Percentiles rank a stretch among this genome's conserved stretches.
phyloP scores from a whole-genome alignment of 2,113 vertebrate species.

The Salvelinus sp. region DNA sequence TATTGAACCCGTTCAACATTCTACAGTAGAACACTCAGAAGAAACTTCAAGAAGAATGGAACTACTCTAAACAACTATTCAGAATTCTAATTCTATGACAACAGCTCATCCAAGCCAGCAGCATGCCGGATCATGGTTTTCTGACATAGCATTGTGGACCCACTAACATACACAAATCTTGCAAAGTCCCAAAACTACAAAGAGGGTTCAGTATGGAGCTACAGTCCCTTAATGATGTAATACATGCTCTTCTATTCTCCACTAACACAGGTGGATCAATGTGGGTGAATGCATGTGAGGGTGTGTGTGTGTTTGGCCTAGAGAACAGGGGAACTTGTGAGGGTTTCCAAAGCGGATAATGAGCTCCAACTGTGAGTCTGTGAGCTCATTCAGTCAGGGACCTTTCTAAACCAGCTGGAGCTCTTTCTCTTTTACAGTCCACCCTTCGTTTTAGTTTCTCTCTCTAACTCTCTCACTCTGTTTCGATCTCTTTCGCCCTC shows the following conservation, averaged over 20 bases:
- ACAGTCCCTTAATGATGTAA: neutral
- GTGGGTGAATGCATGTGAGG: constrained; percentile 11
- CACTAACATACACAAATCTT: too few species aligned
- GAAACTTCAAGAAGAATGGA: too few species aligned
- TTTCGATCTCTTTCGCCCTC: neutral
- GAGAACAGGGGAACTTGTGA: constrained; percentile 35
- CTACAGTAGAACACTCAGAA: too few species aligned
- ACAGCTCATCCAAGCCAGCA: too few species aligned
- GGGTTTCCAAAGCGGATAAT: constrained; percentile 28
- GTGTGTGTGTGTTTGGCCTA: neutral
- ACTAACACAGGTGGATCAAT: neutral
- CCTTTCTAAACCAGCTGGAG: constrained; percentile 8
- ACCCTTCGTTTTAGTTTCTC: neutral
- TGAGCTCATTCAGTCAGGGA: constrained; percentile 36
- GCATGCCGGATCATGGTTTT: too few species aligned
- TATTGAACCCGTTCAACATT: too few species aligned
- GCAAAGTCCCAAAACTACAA: too few species aligned
- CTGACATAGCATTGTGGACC: too few species aligned
- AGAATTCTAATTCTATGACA: too few species aligned
- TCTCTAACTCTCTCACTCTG: neutral
- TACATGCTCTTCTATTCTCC: neutral
- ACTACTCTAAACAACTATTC: too few species aligned
- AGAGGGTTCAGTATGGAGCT: neutral
- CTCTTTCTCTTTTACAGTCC: constrained; percentile 1
- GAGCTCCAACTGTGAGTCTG: constrained; percentile 47